These are phyloP conservation scores for Tetramorium simillimum DNA, from an alignment of 1,140 invertebrate species.

Conservation along the genomic window DNA sequence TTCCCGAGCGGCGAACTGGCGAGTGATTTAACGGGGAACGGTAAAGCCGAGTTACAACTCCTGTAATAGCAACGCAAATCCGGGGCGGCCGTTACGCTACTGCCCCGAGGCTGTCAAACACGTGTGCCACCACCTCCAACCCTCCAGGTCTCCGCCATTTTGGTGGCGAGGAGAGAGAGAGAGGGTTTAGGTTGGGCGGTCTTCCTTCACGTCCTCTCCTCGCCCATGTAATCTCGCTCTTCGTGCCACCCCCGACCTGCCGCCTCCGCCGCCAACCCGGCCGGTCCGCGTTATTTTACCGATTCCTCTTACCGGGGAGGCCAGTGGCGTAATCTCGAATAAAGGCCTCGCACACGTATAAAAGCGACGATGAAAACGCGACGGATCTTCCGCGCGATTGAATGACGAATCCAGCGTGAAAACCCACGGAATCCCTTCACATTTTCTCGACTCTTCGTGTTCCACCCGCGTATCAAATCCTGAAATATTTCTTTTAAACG, in stretches of 20 bases:
- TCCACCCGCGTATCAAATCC: not conserved
- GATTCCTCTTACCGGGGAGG: slow-evolving; percentile 37
- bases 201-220: slow-evolving; percentile 61
- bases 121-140: slow-evolving; percentile 69
- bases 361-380: slow-evolving; percentile 32
- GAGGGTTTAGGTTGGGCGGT: slow-evolving; percentile 55
- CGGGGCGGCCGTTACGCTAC: slow-evolving; percentile 61
- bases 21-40: slow-evolving; percentile 1
- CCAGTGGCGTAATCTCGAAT: slow-evolving; percentile 48
- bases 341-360: slow-evolving; percentile 29
- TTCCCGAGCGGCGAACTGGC: not conserved
- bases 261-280: not conserved
- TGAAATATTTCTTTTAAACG: slow-evolving; percentile 18
- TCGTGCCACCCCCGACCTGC: slow-evolving; percentile 29
- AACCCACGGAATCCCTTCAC: not conserved
- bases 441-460: not conserved
- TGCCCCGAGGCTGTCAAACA: slow-evolving; percentile 67
- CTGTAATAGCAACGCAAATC: slow-evolving; percentile 41
- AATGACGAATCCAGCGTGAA: slow-evolving; percentile 20
- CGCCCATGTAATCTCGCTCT: slow-evolving; percentile 68
- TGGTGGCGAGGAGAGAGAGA: slow-evolving; percentile 48
- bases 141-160: slow-evolving; percentile 69
- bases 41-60: slow-evolving; percentile 42
- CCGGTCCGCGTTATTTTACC: slow-evolving; percentile 58
- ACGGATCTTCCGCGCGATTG: slow-evolving; percentile 5